Conservation (phyloP, 1,140 invertebrate species). For the Nymphalis io region DNA sequence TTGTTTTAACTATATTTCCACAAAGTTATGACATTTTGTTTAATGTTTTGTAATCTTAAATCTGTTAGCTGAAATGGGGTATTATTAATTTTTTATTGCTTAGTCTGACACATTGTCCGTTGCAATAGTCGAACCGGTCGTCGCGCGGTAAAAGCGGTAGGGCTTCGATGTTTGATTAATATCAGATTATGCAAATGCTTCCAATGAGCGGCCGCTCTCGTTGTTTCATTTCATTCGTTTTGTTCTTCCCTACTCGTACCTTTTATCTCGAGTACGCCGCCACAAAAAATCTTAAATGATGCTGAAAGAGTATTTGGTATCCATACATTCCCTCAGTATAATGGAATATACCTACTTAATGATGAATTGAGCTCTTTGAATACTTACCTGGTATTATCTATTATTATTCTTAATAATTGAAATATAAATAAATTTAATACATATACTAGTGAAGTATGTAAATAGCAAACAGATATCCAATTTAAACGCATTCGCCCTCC, state of each 20-base stretch:
- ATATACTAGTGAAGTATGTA: constrained; percentile 1
- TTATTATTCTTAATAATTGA: constrained; percentile 7
- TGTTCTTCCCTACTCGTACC: constrained; percentile 62
- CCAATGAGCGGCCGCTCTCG: constrained; percentile 72
- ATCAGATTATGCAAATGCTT: constrained; percentile 80
- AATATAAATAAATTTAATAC: not conserved
- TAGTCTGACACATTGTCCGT: constrained; percentile 9
- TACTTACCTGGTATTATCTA: constrained; percentile 16
- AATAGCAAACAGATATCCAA: constrained; percentile 8
- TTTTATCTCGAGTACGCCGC: constrained; percentile 74
- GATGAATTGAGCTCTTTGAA: constrained; percentile 60
- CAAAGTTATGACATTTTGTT: not conserved
- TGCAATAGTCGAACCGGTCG: constrained; percentile 39
- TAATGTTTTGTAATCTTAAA: not conserved
- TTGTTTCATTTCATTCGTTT: constrained; percentile 72
- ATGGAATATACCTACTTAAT: constrained; percentile 59
- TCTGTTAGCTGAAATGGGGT: constrained; percentile 3
- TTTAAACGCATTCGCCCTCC: constrained; percentile 29
- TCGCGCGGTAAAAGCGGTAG: constrained; percentile 45
- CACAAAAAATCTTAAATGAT: constrained; percentile 74
- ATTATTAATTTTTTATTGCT: constrained; percentile 13
- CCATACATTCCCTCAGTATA: constrained; percentile 48
- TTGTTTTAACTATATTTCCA: not conserved
- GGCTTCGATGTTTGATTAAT: constrained; percentile 73
- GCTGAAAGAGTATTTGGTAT: constrained; percentile 72